Evolutionary conservation across 2,888 invertebrate genomes (phyloP), one percentile per base, ranked within the genome.

Genomic region (Drosophila fulvimacula): DNA sequence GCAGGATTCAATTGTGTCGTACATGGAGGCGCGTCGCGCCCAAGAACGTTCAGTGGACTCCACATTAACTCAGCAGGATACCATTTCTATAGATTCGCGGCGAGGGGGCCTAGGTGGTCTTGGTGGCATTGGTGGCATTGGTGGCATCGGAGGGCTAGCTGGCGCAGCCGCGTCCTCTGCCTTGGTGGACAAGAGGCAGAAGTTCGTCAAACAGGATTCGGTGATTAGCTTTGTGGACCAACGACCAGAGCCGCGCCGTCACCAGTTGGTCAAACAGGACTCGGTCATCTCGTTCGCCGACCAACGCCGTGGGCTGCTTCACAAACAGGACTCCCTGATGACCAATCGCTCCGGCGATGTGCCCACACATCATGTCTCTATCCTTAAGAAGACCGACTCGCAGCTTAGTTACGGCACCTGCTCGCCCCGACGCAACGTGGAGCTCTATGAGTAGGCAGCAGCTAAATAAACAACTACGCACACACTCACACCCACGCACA

Each of bases 281-380:
- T 93, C 93, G 17, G 91, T 93, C 52, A 92, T 93, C 75, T 93
- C 93, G 19, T 93, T 93, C 78, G 93, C 92, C 62, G 92, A 92
- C 77, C 92, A 92, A 77, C 90, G 91, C 24, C 90, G 92, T n/a
- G 91, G 92, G 7, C 76, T 90, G 56, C 91, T 87, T 38, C 90
- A 91, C 64, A 92, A 92, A 62, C 92, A 92, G 76, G 93, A 92
- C 49, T 93, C 93, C n/a, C 88, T 92, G 56, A 91, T 92, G 53
- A 90, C 90, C 61, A 91, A 90, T 76, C 91, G 93, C n/a, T 83
- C 87, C 69, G 91, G 91, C 65, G 92, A 92, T 76, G 90, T 88
- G 19, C 79, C 88, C 76, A 76, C 92, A 36, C 92, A 92, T 75
- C 93, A 92, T 73, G 92, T 92, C 44, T 92, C 92, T 69, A 92